Evolutionary conservation across 1,140 invertebrate species (phyloP), one percentile per base, ranked within the genome.

Genomic region (Planococcus citri): DNA sequence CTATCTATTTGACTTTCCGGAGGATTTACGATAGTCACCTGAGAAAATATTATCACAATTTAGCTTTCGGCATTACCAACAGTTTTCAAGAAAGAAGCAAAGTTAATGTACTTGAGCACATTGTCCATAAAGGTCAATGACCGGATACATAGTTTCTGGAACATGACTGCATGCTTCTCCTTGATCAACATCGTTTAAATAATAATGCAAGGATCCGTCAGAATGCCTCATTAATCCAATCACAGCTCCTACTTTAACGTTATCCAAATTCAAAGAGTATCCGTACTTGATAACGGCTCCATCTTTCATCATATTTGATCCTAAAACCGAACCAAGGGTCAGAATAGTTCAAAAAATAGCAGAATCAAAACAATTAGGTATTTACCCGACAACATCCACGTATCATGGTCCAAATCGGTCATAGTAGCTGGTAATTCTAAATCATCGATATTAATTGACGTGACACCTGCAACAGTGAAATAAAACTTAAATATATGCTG

Each of bases 121-220:
- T 76, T 94, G 92, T 4, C 94, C 94, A 77, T 96, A 96, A 14
- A 97, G 82, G 81, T 97, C 94, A 37, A 97, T 88, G 0, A 97
- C 92, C n/a, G 92, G 93, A 80, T 91, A 96, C 69, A 96, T 86
- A 78, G 88, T 89, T 61, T 84, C 77, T 51, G 92, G 89, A 38
- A 94, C 83, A 72, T 89, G 88, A 24, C 85, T 84, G 77, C 91
- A 95, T 0, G 93, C 94, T 10, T 84, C 81, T 2, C 94, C 94
- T 82, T 94, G 90, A 77, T 95, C 92, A 74, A 92, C 85, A 0
- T 93, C 93, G 78, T 97, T 89, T 33, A 94, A 81, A 79, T 89
- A 97, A 80, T 91, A 96, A 77, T 96, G 92, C 8, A 97, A 81
- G 70, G 84, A 89, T 22, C 86, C 85, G 78, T 96, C 92, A 0